These are phyloP conservation scores for Nomia melanderi DNA, from an alignment of 1,140 invertebrate genomes.

Conservation along the genomic window DNA sequence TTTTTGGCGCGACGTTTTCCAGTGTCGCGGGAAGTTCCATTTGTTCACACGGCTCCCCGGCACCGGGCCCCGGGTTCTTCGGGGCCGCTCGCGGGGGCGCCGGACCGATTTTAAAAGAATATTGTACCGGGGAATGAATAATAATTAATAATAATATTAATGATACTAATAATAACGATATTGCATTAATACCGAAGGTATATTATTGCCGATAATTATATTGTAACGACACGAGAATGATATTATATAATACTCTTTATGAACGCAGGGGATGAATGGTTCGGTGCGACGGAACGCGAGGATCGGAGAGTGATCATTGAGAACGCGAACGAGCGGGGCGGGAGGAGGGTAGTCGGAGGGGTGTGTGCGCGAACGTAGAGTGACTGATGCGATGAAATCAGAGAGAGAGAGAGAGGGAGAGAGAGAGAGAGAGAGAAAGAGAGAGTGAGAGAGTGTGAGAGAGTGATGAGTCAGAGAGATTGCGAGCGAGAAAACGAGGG, in stretches of 20 bases:
- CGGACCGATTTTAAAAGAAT: conserved; percentile 46
- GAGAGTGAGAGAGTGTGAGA: background rate
- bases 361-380: background rate
- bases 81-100: conserved; percentile 3
- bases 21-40: conserved; percentile 28
- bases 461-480: conserved; percentile 50
- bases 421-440: background rate
- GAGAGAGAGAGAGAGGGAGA: background rate
- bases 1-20: conserved; percentile 15
- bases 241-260: conserved; percentile 78
- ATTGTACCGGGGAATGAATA: conserved; percentile 37
- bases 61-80: background rate
- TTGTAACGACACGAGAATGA: conserved; percentile 71
- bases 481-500: background rate
- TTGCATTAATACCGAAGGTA: conserved; percentile 69
- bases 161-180: conserved; percentile 62
- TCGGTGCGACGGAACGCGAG: conserved; percentile 26
- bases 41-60: conserved; percentile 39
- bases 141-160: conserved; percentile 51
- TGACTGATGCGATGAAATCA: background rate
- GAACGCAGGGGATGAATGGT: conserved; percentile 60
- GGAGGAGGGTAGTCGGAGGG: too few species aligned
- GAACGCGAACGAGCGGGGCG: too few species aligned
- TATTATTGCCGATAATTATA: conserved; percentile 77
- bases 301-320: background rate